Base-by-base conservation (phyloP, 2,888 invertebrate species). In the Cryptops parisi region DNA sequence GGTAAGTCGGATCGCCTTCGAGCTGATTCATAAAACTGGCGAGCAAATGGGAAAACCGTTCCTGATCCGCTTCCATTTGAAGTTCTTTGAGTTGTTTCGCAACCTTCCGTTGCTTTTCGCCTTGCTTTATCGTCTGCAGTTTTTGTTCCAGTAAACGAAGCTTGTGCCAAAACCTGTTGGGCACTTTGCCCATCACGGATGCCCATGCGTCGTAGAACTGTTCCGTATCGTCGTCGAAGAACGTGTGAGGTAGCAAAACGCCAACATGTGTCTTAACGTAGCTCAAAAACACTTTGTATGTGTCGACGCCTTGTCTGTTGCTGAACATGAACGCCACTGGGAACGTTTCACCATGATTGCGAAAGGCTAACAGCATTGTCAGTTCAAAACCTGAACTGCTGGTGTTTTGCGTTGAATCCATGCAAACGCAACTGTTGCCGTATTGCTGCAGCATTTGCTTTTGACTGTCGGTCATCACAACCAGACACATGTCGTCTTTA, bases 391-490 rank as follows among this genome's bases (percentile, higher is more conserved):
- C 48, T 22, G 45, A 48, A 21, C 4, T 17, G 19, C 33, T 54
- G 1, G 53, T 41, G 1, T 54, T 54, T 47, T 55, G 50, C 4
- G 54, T 55, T 1, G 52, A 46, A 39, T 54, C 55, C 3, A 57
- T 46, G 21, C 55, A 53, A 15, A 55, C 47, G 9, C 33, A 6
- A 12, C 24, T 40, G 5, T n/a, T n/a, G 4, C 55, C 49, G 21
- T 52, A 54, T 40, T 57, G 45, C n/a, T 17, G 19, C 1, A 55
- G 26, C 55, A 57, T 50, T 38, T 48, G 24, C 47, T 33, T 12
- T 39, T 55, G 57, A n/a, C 43, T 21, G 23, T 45, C 39, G 15
- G 54, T 54, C 57, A 57, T 55, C 5, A 57, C 19, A n/a, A 47
- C 39, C n/a, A 57, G 26, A 12, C 27, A 15, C 25, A 57, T 44